Evolutionary conservation across 2,113 vertebrate species (phyloP).

Genomic region (Phrynosoma blainvillii): DNA sequence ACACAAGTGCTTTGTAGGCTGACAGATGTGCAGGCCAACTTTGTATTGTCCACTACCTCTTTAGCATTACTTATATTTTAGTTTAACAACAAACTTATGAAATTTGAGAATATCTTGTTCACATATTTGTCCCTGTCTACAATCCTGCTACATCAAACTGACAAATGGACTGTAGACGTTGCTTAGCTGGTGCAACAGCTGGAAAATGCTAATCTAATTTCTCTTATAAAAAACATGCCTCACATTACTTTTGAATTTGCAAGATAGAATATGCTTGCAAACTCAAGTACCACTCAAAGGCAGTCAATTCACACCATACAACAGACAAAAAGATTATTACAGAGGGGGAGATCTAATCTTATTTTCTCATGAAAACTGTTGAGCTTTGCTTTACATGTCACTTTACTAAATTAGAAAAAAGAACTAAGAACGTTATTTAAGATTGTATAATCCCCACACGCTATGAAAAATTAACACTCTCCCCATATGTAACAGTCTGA

Average conservation of each 20-base stretch:
- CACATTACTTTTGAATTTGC: slow-evolving; percentile 48
- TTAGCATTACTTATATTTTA: background rate
- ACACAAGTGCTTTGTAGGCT: background rate
- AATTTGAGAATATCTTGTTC: background rate
- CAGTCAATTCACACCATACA: slow-evolving; percentile 74
- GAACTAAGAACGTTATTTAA: background rate
- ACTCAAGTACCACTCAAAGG: slow-evolving; percentile 47
- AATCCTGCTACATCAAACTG: background rate
- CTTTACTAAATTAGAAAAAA: slow-evolving; percentile 21
- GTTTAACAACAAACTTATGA: background rate
- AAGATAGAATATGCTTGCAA: slow-evolving; percentile 46
- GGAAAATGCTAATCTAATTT: background rate
- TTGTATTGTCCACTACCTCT: background rate
- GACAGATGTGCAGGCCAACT: background rate
- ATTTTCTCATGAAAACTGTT: slow-evolving; percentile 44
- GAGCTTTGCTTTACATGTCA: slow-evolving; percentile 19
- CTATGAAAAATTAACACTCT: slow-evolving; percentile 56
- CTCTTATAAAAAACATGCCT: slow-evolving; percentile 14
- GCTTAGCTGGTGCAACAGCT: background rate
- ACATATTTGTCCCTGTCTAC: background rate
- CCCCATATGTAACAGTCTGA: slow-evolving; percentile 81
- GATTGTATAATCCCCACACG: no score
- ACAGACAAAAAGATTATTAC: slow-evolving; percentile 83
- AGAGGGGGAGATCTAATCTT: slow-evolving; percentile 73
- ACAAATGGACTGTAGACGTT: background rate